Conservation (phyloP, 2,888 invertebrate species). For the Eubasilissa splendida region DNA sequence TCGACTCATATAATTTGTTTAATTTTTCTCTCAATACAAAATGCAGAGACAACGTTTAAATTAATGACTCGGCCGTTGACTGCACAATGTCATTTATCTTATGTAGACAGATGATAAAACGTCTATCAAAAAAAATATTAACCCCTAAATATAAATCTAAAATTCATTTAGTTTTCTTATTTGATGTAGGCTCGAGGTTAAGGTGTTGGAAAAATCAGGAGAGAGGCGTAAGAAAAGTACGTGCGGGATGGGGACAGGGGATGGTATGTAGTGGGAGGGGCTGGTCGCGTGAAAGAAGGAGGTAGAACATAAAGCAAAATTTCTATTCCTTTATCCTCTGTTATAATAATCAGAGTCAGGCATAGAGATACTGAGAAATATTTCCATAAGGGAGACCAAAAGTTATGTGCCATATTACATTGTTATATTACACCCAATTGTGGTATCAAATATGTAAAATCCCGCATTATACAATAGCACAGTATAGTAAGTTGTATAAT, state of each 20-base stretch:
- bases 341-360: slow-evolving; percentile 65
- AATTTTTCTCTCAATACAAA: too few relatives aligned
- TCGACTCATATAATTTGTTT: too few relatives aligned
- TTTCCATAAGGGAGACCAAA: slow-evolving; percentile 56
- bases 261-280: not conserved
- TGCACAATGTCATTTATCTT: too few relatives aligned
- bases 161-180: too few relatives aligned
- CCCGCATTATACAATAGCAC: too few relatives aligned
- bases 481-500: too few relatives aligned
- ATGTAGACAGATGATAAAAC: too few relatives aligned
- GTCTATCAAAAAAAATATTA: not conserved
- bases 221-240: not conserved
- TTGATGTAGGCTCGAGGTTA: not conserved
- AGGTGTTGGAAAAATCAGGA: not conserved
- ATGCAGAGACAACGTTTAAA: too few relatives aligned
- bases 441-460: too few relatives aligned
- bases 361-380: slow-evolving; percentile 68
- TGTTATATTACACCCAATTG: not conserved
- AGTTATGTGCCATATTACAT: not conserved
- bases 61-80: too few relatives aligned
- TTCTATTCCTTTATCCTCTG: slow-evolving; percentile 67
- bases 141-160: not conserved
- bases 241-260: not conserved
- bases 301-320: slow-evolving; percentile 63
- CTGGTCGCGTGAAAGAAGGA: slow-evolving; percentile 58